Base-by-base conservation (phyloP, 2,113 vertebrate genomes). In the Meles meles region DNA sequence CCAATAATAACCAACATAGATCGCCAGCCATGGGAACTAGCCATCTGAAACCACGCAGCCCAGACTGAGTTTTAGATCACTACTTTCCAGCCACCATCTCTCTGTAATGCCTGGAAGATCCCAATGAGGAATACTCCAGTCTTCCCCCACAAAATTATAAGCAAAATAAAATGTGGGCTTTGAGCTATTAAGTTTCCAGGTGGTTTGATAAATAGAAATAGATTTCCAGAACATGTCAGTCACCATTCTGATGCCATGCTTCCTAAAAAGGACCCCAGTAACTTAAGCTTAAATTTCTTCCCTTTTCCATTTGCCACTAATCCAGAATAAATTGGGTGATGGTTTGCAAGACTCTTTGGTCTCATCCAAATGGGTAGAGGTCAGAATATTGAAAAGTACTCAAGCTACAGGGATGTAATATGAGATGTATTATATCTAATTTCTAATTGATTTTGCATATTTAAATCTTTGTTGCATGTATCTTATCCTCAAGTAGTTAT, bases 111-210 rank as follows among this genome's bases (percentile, higher is more conserved):
- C 5, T 49, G 25, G 7, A 65, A 77, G 27, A 67, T 52, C 7
- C 21, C 63, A 69, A 87, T 76, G 27, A 52, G 84, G 42, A 90
- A 23, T 8, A 25, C 0, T 4, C 6, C 0, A 14, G 44, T 8
- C 14, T 65, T 72, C 3, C 31, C 31, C 3, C 6, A 29, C 17
- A 83, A 84, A 94, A 76, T 8, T 84, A 29, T 21, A 34, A 84
- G 29, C 42, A 97, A 96, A 95, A 85, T 67, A 47, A 79, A 97
- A 85, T 20, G 21, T 8, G 0, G 10, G 3, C n/a, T 93, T 95
- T 61, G 52, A 79, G 17, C 17, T 31, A 23, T 71, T 87, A 72
- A n/a, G 11, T 77, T 82, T 92, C 65, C 44, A 23, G 12, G 20
- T 31, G 6, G 18, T n/a, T 92, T 91, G 11, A 3, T 23, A 94